Evolutionary conservation across 2,888 invertebrate species (phyloP).

Genomic region (Microplitis deprimator): DNA sequence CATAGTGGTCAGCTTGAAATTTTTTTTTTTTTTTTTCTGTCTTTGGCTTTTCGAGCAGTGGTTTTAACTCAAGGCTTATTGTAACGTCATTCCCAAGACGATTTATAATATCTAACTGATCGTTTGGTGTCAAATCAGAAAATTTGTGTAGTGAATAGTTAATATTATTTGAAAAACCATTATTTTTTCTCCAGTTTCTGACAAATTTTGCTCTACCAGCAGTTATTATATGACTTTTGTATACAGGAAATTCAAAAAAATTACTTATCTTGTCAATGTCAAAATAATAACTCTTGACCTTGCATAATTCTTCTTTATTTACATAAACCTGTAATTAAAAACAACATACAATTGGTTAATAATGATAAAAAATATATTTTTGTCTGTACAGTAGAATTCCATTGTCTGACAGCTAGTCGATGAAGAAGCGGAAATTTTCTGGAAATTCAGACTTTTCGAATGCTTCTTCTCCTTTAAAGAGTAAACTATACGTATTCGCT

Average conservation of each 20-base stretch:
- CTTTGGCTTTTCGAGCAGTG: neutral
- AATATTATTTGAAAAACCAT: neutral
- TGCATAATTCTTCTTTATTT: neutral
- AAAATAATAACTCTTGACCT: neutral
- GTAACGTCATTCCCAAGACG: neutral
- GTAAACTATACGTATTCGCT: too few species aligned
- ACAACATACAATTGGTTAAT: too few species aligned
- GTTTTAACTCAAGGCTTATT: neutral
- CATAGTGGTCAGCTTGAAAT: too few species aligned
- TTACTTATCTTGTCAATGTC: neutral
- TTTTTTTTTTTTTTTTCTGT: neutral
- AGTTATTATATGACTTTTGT: neutral
- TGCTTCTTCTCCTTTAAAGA: too few species aligned
- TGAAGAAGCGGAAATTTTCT: too few species aligned
- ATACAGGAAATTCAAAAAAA: neutral
- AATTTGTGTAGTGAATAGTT: neutral
- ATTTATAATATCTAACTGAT: neutral
- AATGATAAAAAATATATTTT: too few species aligned
- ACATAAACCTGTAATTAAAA: neutral
- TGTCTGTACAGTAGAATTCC: too few species aligned
- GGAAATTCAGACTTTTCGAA: too few species aligned
- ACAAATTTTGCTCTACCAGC: neutral
- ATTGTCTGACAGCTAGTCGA: too few species aligned
- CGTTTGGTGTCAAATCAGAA: neutral
- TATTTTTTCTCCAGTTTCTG: neutral